A percentile compares a stretch with the other conserved stretches of the same genome.
phyloP scores from a whole-genome alignment of 2,113 vertebrate genomes.

The Hipposideros armiger region DNA sequence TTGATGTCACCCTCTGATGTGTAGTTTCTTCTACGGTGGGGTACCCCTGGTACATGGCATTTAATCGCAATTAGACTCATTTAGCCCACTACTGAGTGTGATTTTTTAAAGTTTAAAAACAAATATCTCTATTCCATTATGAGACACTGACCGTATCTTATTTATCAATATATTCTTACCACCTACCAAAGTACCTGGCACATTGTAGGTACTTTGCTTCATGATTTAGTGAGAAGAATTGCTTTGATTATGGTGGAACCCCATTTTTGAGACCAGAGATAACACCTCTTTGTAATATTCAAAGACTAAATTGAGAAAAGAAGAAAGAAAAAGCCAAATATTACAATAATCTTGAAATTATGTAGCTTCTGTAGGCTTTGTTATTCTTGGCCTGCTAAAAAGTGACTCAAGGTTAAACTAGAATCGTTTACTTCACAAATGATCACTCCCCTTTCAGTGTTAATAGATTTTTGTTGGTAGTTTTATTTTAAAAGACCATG shows the following conservation, averaged over 20 bases:
- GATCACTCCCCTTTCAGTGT: not conserved
- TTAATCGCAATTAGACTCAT: not conserved
- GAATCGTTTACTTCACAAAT: constrained; percentile 54
- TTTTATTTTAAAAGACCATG: constrained; percentile 71
- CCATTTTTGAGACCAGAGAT: constrained; percentile 4
- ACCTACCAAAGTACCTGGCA: not conserved
- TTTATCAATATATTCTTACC: not conserved
- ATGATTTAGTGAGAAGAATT: constrained; percentile 6
- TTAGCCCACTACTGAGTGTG: not conserved
- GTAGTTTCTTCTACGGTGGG: not conserved
- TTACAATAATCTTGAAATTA: constrained; percentile 56
- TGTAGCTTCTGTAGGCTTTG: constrained; percentile 61
- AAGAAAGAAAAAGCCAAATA: constrained; percentile 28
- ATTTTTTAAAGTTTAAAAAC: constrained; percentile 45
- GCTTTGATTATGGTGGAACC: not conserved
- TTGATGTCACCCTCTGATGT: not conserved
- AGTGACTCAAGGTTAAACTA: constrained; percentile 65
- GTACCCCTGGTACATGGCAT: not conserved
- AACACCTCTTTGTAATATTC: constrained; percentile 16
- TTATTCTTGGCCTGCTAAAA: constrained; percentile 41
- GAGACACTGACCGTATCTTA: not conserved
- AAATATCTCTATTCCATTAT: not conserved
- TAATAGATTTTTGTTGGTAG: constrained; percentile 38
- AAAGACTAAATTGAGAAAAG: constrained; percentile 42
- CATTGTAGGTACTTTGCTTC: not conserved